Evolutionary conservation across 2,113 vertebrate species (phyloP), one percentile per base, ranked within the genome.

Genomic region (Procavia capensis): DNA sequence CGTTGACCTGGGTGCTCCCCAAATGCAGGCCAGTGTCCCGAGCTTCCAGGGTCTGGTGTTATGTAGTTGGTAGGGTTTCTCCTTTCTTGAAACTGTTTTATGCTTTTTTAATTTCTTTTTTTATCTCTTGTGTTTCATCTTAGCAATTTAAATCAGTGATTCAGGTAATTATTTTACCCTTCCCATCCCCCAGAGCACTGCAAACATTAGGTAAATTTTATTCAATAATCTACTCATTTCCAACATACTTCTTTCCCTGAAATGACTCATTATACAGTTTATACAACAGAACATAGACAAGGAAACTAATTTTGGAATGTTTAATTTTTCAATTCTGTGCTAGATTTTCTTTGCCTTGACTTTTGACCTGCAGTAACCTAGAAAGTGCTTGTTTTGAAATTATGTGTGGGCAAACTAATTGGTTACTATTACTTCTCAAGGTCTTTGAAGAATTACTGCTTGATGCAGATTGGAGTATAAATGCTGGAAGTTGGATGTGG

Each of bases 401-500:
- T 50, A 64, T 29, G 34, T 24, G 0, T 90, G 19, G 88, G 95
- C 36, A 95, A 47, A 75, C 66, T 98, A 91, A 97, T 81, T 82
- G 83, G 43, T 85, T 97, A 81, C 78, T 93, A 10, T 98, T 22
- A 68, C 97, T 97, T 96, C 47, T 95, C 45, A 96, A 99, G 99
- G 99, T 99, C 66, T 99, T 99, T 98, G 99, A 99, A 98, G 99
- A 99, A 98, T 95, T 99, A 94, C 96, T 99, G 68, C 98, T 99
- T 43, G 99, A 99, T 19, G 99, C 99, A 2, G 99, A 99, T 96
- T 99, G 99, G 99, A 99, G 99, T 82, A 99, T 99, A 45, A 99
- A 99, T 50, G 99, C 99, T 57, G 99, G 99, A 90, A 99, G 99
- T 97, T 99, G 99, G 99, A 99, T 99, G 99, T 99, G 99, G 99